Base-by-base conservation (phyloP, 2,113 vertebrate genomes). In the Thamnaconus septentrionalis region DNA sequence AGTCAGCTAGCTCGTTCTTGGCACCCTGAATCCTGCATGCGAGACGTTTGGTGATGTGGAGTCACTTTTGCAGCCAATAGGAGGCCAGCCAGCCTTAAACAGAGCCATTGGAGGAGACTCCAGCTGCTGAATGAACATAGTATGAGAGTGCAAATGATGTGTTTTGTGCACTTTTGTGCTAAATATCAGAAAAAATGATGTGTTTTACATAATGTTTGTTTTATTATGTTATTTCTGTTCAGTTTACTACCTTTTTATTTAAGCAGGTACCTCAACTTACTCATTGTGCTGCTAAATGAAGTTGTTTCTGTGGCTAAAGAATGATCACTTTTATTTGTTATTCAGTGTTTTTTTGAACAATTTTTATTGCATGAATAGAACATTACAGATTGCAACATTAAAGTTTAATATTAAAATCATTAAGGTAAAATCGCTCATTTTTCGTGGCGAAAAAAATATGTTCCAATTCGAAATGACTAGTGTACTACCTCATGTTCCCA, bases 211-310 rank as follows among this genome's bases (percentile, higher is more conserved):
- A 31, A 31, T 31, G 18, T 31, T 31, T 31, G 18, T 31, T 31
- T 31, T 31, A 31, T 31, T 31, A 31, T 31, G 18, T 31, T 31
- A 31, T 31, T 31, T 31, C 18, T 31, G 18, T 1, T 31, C 18
- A 31, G 18, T 31, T 31, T 31, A 31, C 18, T 31, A 31, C 18
- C 18, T 31, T 31, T 31, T 31, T 31, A 31, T 31, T 31, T 31
- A 31, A 31, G 18, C 18, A 1, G 75, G 82, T 85, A 89, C 83
- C 81, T 88, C 81, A 72, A 53, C 66, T 52, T 84, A 71, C 18
- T 72, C 46, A 44, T 78, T 55, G 73, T 82, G 81, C 86, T 85
- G 82, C 81, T 86, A 78, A 78, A 80, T 41, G 61, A 68, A 64
- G 69, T 54, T 71, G 70, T 66, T 64, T 47, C 71, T 75, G 75